Conservation (phyloP, 2,888 invertebrate genomes). For the Latrodectus hesperus region DNA sequence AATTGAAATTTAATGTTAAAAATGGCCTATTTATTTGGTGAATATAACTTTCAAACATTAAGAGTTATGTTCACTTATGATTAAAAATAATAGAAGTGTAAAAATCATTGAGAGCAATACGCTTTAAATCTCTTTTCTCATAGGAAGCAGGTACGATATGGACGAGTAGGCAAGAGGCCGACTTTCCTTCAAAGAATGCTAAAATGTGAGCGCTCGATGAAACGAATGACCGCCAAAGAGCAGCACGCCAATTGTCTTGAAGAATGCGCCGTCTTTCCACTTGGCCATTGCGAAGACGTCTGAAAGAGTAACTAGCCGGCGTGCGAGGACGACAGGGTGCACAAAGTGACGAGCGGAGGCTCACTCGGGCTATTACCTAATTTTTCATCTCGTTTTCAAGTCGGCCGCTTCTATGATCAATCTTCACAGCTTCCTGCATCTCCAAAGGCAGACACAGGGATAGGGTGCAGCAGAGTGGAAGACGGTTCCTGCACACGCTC, state of each 20-base stretch:
- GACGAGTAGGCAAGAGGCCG: too few species aligned
- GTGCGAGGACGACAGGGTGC: background rate
- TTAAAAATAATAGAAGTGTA: too few species aligned
- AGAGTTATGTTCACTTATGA: too few species aligned
- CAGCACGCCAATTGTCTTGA: background rate
- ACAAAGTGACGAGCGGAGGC: constrained; percentile 4
- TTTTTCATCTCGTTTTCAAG: constrained; percentile 70
- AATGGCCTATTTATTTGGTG: too few species aligned
- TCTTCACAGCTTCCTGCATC: constrained; percentile 67
- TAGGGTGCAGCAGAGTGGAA: constrained; percentile 55
- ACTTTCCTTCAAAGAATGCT: too few species aligned
- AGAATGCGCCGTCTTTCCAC: constrained; percentile 1
- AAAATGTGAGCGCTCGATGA: background rate
- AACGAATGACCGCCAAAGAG: background rate
- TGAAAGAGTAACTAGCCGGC: constrained; percentile 22
- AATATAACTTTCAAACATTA: too few species aligned
- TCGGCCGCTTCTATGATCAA: constrained; percentile 66
- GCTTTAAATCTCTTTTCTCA: too few species aligned
- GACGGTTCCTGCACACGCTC: constrained; percentile 12
- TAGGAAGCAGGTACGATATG: too few species aligned
- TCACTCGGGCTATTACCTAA: constrained; percentile 68
- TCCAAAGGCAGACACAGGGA: constrained; percentile 38
- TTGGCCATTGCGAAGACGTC: background rate
- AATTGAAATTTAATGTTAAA: too few species aligned
- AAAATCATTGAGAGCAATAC: too few species aligned